Evolutionary conservation across 2,888 invertebrate genomes (phyloP), one percentile per base, ranked within the genome.

Genomic region (Xanthorhoe spadicearia): DNA sequence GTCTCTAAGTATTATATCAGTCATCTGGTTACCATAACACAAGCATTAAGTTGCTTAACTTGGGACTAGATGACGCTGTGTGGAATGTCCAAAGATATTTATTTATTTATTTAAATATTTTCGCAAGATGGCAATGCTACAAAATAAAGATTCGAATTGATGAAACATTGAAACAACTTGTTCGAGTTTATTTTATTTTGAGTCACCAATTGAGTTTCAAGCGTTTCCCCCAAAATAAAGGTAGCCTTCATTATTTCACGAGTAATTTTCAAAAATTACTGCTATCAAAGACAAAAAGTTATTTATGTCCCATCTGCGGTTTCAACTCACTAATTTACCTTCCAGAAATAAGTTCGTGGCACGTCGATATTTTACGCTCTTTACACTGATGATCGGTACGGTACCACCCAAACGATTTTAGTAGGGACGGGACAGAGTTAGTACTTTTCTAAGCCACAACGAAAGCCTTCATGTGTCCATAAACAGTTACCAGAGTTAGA

Each of bases 341-440:
- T 84, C 78, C 81, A 74, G 84, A 89, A 87, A 90, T 90, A 90
- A 75, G 59, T 78, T 70, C 71, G 74, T 77, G 72, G 74, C 70
- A 71, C 79, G 78, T 82, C 87, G 81, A 88, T 90, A 90, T 87
- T 88, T 89, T 87, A 86, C 82, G 84, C 74, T 83, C 75, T 87
- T 89, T 85, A 90, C 80, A 78, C 75, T 78, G 82, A 83, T 78
- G 77, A 75, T 76, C 72, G 66, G 58, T 28, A 28, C 58, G 61
- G 32, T 63, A 56, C 53, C 60, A 66, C 64, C 68, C 65, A 48
- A 57, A 58, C 54, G 56, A 51, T 71, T 71, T 56, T 64, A 32
- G 55, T 61, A 65, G 64, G 53, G 43, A 64, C 17, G 62, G 53
- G 63, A 65, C 59, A 59, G 38, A 49, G 8, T 52, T 32, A 63